Evolutionary conservation across 2,113 vertebrate species (phyloP).

Genomic region (Platysteira castanea): DNA sequence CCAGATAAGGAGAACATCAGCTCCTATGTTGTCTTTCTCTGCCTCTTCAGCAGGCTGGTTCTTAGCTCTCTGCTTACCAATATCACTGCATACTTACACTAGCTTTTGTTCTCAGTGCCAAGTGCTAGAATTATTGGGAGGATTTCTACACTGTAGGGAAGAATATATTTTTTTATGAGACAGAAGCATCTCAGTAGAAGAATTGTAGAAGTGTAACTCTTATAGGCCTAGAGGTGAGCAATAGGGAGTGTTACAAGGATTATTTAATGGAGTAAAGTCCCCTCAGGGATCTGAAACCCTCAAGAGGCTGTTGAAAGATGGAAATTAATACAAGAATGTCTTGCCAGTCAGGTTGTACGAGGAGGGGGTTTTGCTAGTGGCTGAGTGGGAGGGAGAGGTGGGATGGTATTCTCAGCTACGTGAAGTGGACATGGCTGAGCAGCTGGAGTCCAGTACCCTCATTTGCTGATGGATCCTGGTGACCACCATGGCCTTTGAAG

Average conservation of each 20-base stretch:
- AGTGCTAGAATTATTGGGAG: neutral
- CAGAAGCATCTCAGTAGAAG: neutral
- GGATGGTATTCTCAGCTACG: neutral
- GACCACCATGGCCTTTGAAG: neutral
- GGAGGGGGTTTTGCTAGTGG: neutral
- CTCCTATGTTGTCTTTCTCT: neutral
- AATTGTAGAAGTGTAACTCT: neutral
- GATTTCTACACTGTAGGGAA: neutral
- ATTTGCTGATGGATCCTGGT: neutral
- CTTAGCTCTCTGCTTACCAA: neutral
- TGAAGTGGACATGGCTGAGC: neutral
- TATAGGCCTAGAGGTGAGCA: neutral
- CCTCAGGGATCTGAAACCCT: neutral
- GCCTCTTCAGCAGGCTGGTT: neutral
- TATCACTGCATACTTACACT: neutral
- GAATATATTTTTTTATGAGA: neutral
- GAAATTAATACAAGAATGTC: neutral
- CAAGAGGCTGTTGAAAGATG: neutral
- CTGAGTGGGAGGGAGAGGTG: neutral
- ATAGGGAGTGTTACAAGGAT: fast-evolving
- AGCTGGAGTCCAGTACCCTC: neutral
- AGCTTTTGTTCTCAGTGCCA: slow-evolving; percentile 9
- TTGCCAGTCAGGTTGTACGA: neutral
- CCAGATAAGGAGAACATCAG: slow-evolving; percentile 5
- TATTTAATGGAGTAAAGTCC: neutral